These are phyloP conservation scores for Cygnus atratus DNA, from an alignment of 2,113 vertebrate genomes.

Conservation along the genomic window DNA sequence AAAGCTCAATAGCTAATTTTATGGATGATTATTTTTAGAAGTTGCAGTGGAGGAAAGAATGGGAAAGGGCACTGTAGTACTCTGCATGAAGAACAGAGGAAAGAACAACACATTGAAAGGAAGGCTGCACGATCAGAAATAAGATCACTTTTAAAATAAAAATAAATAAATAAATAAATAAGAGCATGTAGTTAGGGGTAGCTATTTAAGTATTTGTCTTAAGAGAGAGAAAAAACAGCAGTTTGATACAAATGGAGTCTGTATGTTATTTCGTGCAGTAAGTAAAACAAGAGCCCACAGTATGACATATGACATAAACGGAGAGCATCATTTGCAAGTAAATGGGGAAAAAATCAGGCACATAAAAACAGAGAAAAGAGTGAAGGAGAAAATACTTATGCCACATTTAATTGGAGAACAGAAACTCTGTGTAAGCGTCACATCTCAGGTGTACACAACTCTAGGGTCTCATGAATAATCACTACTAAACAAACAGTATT, in stretches of 20 bases:
- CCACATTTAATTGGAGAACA: not conserved
- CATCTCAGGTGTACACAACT: not conserved
- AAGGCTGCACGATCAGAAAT: not conserved
- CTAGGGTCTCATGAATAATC: not conserved
- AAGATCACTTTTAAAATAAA: not conserved
- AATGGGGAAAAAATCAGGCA: not conserved
- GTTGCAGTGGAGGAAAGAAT: not conserved
- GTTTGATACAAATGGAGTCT: not conserved
- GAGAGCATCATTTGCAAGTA: not conserved
- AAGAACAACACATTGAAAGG: not conserved
- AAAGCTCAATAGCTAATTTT: constrained; percentile 32
- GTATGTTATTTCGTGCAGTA: not conserved
- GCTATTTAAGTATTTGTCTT: not conserved
- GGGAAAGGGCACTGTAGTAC: not conserved
- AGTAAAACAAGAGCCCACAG: not conserved
- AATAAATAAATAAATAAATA: too few species aligned
- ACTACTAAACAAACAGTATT: not conserved
- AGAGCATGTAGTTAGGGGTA: not conserved
- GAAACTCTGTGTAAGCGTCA: not conserved
- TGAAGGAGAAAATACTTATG: not conserved
- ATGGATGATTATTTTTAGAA: constrained; percentile 50
- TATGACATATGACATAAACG: not conserved
- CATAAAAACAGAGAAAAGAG: not conserved
- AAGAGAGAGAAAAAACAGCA: not conserved
- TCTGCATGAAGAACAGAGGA: not conserved